These are phyloP conservation scores for Allygus modestus DNA, from an alignment of 2,888 invertebrate genomes.

Conservation along the genomic window DNA sequence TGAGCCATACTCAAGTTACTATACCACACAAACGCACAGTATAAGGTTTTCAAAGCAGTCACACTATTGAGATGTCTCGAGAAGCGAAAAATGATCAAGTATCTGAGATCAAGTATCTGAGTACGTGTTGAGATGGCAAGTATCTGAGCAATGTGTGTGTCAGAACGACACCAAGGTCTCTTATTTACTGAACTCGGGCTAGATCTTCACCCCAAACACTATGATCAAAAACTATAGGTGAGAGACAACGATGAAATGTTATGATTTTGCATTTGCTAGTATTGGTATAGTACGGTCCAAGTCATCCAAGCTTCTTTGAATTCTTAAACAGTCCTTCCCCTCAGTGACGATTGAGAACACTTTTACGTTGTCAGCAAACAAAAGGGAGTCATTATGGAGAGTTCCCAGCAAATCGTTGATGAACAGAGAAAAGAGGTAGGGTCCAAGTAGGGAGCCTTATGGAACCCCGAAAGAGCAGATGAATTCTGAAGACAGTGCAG, in stretches of 20 bases:
- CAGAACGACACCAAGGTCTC: slow-evolving; percentile 39
- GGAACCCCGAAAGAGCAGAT: background rate
- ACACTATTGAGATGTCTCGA: background rate
- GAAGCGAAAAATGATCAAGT: slow-evolving; percentile 25
- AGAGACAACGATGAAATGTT: slow-evolving; percentile 10
- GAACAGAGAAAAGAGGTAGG: slow-evolving; percentile 19
- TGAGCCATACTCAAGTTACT: slow-evolving; percentile 50
- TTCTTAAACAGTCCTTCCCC: background rate
- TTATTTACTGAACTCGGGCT: background rate
- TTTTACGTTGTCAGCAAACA: slow-evolving; percentile 51
- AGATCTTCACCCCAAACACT: background rate
- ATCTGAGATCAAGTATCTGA: no score
- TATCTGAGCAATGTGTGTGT: background rate
- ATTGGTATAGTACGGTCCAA: background rate
- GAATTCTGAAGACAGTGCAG: slow-evolving; percentile 30
- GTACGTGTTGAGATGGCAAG: background rate
- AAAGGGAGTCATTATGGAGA: background rate
- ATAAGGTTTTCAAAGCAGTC: slow-evolving; percentile 21
- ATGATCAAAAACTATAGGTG: background rate
- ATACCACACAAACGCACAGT: slow-evolving; percentile 27
- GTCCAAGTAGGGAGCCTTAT: slow-evolving; percentile 1
- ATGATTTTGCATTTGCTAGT: background rate
- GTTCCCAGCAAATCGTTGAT: background rate
- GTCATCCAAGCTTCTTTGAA: slow-evolving; percentile 1
- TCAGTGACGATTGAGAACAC: background rate